phyloP scores from a whole-genome alignment of 1,140 invertebrate genomes.

The Trinorchestia longiramus region DNA sequence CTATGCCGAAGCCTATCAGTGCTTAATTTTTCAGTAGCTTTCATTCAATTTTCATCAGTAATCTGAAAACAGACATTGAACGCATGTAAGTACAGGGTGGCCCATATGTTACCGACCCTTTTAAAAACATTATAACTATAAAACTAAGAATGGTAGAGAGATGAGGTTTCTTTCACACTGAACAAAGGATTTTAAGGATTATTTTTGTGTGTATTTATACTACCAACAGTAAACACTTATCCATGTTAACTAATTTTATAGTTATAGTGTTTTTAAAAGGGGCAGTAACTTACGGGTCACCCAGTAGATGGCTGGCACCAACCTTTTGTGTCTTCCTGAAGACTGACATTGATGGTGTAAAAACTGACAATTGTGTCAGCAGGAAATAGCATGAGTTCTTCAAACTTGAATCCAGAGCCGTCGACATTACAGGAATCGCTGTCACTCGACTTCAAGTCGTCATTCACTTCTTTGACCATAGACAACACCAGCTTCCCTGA shows the following conservation, averaged over 20 bases:
- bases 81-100: no score
- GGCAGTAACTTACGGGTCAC: no score
- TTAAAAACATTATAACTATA: no score
- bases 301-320: neutral
- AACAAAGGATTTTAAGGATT: no score
- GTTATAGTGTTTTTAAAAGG: no score
- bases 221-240: no score
- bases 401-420: neutral
- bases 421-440: neutral
- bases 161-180: no score
- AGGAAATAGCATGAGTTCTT: slow-evolving; percentile 18
- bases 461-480: neutral
- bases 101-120: no score
- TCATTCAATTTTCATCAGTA: neutral
- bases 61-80: neutral
- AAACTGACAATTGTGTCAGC: slow-evolving; percentile 8
- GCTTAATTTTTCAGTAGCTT: neutral
- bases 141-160: no score
- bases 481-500: neutral
- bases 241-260: no score
- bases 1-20: neutral
- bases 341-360: slow-evolving; percentile 5
- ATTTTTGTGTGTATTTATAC: no score
- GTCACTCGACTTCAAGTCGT: neutral
- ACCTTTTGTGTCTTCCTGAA: neutral